Percentiles rank a stretch among this genome's conserved stretches.
phyloP scores from a whole-genome alignment of 64 coral and sea anemone genomes.

The Actinia tenebrosa region DNA sequence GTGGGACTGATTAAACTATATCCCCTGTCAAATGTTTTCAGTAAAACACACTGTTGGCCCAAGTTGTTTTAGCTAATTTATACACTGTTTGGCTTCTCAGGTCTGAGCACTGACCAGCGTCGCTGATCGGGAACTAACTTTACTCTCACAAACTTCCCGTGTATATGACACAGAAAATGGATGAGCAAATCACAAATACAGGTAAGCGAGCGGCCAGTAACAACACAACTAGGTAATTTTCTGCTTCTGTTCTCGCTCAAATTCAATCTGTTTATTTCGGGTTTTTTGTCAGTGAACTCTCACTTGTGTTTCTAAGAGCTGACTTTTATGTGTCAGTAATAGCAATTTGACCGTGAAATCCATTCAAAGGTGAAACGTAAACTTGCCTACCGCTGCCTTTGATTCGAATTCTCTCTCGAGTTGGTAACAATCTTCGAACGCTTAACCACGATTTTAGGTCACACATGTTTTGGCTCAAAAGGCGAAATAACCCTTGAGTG shows the following conservation, averaged over 20 bases:
- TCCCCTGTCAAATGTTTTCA: slow-evolving; percentile 98
- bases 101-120: not conserved
- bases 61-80: slow-evolving; percentile 88
- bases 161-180: not conserved
- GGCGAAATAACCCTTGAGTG: not conserved
- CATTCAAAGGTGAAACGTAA: not conserved
- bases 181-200: not conserved
- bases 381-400: not conserved
- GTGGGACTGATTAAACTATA: slow-evolving; percentile 95
- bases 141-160: not conserved
- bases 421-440: not conserved
- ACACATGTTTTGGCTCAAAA: not conserved
- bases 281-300: not conserved
- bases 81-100: slow-evolving; percentile 26
- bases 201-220: not conserved
- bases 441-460: not conserved
- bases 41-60: slow-evolving; percentile 71
- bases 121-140: not conserved
- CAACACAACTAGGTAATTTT: not conserved
- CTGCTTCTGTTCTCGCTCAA: not conserved
- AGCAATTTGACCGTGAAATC: not conserved
- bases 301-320: not conserved
- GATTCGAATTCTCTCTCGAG: not conserved
- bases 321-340: not conserved
- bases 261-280: not conserved